Base-by-base conservation (phyloP, 2,888 invertebrate species). In the Sipha maydis region DNA sequence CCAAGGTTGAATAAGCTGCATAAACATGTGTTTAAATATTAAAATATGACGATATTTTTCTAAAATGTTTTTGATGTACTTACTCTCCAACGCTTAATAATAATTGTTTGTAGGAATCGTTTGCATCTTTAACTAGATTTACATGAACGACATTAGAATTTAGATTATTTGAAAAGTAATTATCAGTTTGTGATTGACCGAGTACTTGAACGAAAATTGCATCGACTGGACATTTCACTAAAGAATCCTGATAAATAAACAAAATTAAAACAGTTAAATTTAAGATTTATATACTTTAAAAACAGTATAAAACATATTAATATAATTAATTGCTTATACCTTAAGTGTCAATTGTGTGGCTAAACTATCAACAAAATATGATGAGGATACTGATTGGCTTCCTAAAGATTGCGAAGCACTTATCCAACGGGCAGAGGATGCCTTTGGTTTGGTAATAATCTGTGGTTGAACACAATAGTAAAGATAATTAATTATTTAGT, bases 1-100 rank as follows among this genome's bases (percentile, higher is more conserved):
- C 99, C 99, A 77, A 95, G 95, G 89, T 94, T 94, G 93, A 95
- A 97, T 89, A 97, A 92, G 91, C 95, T 95, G n/a, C 2, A 48
- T 77, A 75, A 75, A 77, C 77, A 54, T 48, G 34, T 21, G 48
- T 48, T 48, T 14, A 48, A 5, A 48, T 14, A 48, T 48, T 48
- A 48, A 48, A 48, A 48, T 14, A 48, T 48, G 48, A 14, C 14
- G 0, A 14, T 2, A n/a, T 1, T 67, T 67, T n/a, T n/a, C 67
- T 3, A 11, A n/a, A 67, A 67, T 2, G 19, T 80, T 11, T 75
- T 76, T 31, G 41, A 61, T 82, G 31, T n/a, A 80, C 88, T 7
- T 88, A 88, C 88, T 82, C 76, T 75, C 88, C 88, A 17, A 88
- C 75, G 19, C 88, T 88, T 28, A 88, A n/a, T 21, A 88, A 48